Base-by-base conservation (phyloP, 2,888 invertebrate genomes). In the Lepeophtheirus nordmannii region DNA sequence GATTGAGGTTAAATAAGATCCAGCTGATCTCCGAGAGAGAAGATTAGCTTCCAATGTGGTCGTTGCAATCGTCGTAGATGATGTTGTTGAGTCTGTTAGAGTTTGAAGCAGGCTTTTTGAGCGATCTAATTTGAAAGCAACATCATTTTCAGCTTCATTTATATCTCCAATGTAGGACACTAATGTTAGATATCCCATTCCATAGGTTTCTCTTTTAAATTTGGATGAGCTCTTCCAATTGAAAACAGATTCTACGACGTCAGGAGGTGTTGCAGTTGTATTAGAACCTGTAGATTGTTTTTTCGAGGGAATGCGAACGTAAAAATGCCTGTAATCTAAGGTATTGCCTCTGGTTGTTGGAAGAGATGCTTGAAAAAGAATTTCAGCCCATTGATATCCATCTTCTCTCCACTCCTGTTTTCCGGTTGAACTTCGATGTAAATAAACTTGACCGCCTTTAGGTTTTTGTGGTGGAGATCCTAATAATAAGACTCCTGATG, bases 271-370 rank as follows among this genome's bases (percentile, higher is more conserved):
- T 46, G 53, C 53, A n/a, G 14, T 46, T 10, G 56, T 53, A 9
- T n/a, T 14, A 12, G 30, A 37, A 14, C 37, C 30, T n/a, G 56
- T 46, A 53, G 20, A 23, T 46, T 46, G 53, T 17, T 46, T 46
- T 17, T 46, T 46, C n/a, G 53, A 46, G 8, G 53, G 53, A 46
- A 46, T 46, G 17, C 53, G 53, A 22, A 66, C 58, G 46, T 66
- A 60, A 60, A 53, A 66, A 37, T 60, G 66, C n/a, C 59, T 58
- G 23, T 66, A 66, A 23, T 66, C 66, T n/a, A 66, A 22, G 10
- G 17, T 22, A 39, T 60, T 66, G 14, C 53, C 66, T 38, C 58
- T 66, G 12, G 59, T 17, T n/a, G 66, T 66, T 38, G 22, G 62
- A 17, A 66, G 60, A 14, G 23, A 37, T 17, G 40, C 14, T 40